Percentiles rank a stretch among this genome's conserved stretches.
phyloP scores from a whole-genome alignment of 2,888 invertebrate species.

The Hyposoter dolosus region DNA sequence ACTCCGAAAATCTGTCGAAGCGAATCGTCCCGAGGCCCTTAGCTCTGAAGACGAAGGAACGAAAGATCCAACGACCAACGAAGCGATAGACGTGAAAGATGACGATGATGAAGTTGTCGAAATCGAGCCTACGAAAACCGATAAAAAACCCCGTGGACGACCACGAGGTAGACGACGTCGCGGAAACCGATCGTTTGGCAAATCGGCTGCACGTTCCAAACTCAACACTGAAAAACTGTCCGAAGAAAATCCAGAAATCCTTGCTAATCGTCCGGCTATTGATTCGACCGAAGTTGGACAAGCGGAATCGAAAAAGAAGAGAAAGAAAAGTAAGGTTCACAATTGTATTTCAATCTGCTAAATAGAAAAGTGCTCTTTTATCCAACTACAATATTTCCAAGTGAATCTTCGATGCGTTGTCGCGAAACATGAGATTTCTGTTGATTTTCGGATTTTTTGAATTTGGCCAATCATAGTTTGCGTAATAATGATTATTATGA shows the following conservation, averaged over 20 bases:
- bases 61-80: conserved; percentile 40
- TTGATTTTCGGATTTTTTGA: no score
- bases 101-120: conserved; percentile 74
- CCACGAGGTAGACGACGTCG: conserved; percentile 75
- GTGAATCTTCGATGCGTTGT: not conserved
- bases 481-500: not conserved
- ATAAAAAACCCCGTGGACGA: conserved; percentile 68
- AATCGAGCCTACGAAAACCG: conserved; percentile 73
- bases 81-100: conserved; percentile 65
- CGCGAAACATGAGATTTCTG: no score
- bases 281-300: conserved; percentile 55
- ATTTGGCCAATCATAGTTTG: no score
- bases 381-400: not conserved
- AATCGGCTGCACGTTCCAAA: conserved; percentile 65
- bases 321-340: conserved; percentile 53
- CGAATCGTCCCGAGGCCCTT: conserved; percentile 78
- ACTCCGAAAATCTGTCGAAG: conserved; percentile 81
- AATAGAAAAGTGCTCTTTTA: not conserved
- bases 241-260: conserved; percentile 58
- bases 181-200: conserved; percentile 71
- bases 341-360: not conserved
- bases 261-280: not conserved
- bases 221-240: conserved; percentile 51
- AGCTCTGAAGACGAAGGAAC: conserved; percentile 81
- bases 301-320: conserved; percentile 66